These are phyloP conservation scores for Daboia siamensis DNA, from an alignment of 2,113 vertebrate genomes.

Conservation along the genomic window DNA sequence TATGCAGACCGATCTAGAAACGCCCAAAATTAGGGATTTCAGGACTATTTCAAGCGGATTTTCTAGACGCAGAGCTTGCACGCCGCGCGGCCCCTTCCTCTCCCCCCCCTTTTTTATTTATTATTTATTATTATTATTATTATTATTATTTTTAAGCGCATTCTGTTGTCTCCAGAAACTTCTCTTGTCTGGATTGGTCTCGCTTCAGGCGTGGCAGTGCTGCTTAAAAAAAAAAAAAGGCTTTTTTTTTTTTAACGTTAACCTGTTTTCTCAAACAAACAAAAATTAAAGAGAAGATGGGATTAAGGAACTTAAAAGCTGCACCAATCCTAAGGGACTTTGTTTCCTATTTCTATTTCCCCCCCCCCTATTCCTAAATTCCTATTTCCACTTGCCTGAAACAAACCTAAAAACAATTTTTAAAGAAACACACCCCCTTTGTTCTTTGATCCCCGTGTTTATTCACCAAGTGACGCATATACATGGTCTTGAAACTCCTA, in stretches of 20 bases:
- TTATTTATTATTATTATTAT: too few species aligned
- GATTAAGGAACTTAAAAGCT: conserved; percentile 36
- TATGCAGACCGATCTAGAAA: background rate
- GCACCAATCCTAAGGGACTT: background rate
- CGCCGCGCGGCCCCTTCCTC: too few species aligned
- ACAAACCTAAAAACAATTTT: background rate
- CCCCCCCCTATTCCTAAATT: conserved; percentile 8
- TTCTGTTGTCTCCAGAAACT: conserved; percentile 51
- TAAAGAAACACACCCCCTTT: conserved; percentile 12
- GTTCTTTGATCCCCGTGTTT: conserved; percentile 17
- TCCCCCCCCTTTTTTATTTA: background rate
- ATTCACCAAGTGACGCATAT: conserved; percentile 33
- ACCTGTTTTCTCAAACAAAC: background rate
- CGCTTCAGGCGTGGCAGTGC: background rate
- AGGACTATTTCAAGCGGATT: conserved; percentile 67
- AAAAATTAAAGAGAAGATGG: background rate
- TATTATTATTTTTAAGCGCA: conserved; percentile 16
- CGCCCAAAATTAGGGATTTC: conserved; percentile 80
- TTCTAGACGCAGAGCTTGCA: conserved; percentile 26
- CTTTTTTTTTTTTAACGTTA: background rate
- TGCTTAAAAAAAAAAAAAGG: background rate
- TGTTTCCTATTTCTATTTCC: background rate
- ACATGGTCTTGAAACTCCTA: conserved; percentile 82
- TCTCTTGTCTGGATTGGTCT: conserved; percentile 39
- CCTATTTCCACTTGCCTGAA: conserved; percentile 47